Evolutionary conservation across 2,113 vertebrate species (phyloP).

Genomic region (Pygoscelis antarcticus): DNA sequence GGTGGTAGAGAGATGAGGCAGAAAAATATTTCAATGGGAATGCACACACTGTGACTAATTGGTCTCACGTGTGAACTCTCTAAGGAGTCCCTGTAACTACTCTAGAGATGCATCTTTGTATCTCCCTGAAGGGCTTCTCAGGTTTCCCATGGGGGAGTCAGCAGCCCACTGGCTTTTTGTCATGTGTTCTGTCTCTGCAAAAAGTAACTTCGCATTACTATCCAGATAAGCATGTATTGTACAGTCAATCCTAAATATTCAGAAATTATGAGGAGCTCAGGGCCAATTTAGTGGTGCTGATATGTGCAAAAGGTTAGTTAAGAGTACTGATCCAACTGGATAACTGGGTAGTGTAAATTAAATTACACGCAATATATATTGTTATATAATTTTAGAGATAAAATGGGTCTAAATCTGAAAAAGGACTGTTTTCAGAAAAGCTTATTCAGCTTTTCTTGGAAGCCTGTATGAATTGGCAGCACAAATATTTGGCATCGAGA

Average conservation of each 20-base stretch:
- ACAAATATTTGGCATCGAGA: background rate
- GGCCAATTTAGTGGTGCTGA: background rate
- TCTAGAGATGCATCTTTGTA: background rate
- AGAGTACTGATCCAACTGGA: background rate
- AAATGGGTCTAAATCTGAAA: background rate
- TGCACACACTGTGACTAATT: background rate
- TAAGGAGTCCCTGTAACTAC: background rate
- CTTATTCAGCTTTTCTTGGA: background rate
- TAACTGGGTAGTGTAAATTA: background rate
- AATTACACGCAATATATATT: background rate
- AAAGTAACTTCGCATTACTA: background rate
- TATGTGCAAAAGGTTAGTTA: background rate
- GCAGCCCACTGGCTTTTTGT: background rate
- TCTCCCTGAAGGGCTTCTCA: background rate
- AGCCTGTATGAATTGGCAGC: background rate
- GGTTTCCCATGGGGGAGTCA: background rate
- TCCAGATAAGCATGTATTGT: background rate
- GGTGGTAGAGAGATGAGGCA: background rate
- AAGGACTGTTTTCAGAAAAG: background rate
- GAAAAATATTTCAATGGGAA: background rate
- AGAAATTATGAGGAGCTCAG: background rate
- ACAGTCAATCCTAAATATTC: background rate
- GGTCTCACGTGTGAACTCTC: background rate
- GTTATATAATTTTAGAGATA: background rate
- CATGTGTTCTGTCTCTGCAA: background rate